These are phyloP conservation scores for Pongo pygmaeus DNA, from an alignment of 2,113 vertebrate species.

Conservation along the genomic window DNA sequence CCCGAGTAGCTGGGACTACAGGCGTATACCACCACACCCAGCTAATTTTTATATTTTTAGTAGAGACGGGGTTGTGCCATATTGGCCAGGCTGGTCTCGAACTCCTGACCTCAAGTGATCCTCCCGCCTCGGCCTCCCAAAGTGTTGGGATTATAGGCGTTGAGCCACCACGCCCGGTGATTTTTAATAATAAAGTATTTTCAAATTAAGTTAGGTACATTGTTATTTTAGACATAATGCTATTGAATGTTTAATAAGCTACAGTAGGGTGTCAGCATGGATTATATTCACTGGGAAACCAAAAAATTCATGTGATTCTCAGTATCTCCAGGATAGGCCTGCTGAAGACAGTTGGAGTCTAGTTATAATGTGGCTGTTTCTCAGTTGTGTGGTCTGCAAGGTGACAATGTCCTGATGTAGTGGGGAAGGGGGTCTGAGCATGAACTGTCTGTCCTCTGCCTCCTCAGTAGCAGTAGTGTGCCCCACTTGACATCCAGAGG, in stretches of 20 bases:
- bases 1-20: too few species aligned
- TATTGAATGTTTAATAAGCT: background rate
- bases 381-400: background rate
- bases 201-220: background rate
- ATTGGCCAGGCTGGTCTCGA: too few species aligned
- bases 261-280: background rate
- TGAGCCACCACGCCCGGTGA: too few species aligned
- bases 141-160: too few species aligned
- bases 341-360: background rate
- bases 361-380: fast-evolving
- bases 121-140: too few species aligned
- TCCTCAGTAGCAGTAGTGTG: background rate
- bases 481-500: background rate
- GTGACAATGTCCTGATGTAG: fast-evolving
- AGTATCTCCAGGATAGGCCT: background rate
- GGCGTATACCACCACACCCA: too few species aligned
- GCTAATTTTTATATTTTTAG: too few species aligned
- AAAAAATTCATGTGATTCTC: background rate
- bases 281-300: background rate
- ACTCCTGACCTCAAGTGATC: too few species aligned
- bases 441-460: background rate
- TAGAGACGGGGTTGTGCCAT: too few species aligned
- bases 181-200: background rate
- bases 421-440: background rate
- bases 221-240: background rate